Conservation (phyloP, 1,140 invertebrate species). For the Nasonia vitripennis region DNA sequence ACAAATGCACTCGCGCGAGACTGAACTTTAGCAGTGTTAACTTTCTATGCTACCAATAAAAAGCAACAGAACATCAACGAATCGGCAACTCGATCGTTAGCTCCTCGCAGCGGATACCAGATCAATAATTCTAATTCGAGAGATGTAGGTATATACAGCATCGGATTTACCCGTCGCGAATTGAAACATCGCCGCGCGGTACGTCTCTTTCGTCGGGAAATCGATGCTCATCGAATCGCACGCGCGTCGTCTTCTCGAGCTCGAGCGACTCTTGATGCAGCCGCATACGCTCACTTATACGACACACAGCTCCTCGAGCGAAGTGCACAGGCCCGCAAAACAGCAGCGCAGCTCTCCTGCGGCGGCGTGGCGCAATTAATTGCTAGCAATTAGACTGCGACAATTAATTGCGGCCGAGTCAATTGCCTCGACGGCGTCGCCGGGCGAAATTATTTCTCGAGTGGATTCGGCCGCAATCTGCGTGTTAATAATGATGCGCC, state of each 20-base stretch:
- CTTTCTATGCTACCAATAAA: not conserved
- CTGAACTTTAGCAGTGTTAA: not conserved
- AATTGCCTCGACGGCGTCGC: conserved; percentile 4
- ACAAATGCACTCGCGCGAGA: not conserved
- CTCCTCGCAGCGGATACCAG: too few species aligned
- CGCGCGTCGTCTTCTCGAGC: too few species aligned
- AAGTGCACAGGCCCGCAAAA: not conserved
- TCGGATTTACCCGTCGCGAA: too few species aligned
- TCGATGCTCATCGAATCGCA: too few species aligned
- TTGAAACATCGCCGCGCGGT: too few species aligned
- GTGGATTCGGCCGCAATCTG: conserved; percentile 38
- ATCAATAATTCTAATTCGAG: too few species aligned
- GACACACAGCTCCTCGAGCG: not conserved
- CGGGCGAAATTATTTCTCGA: conserved; percentile 49
- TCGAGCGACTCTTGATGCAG: too few species aligned
- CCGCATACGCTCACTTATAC: too few species aligned
- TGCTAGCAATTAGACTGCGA: conserved; percentile 34
- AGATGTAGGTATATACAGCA: too few species aligned
- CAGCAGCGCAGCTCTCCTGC: not conserved
- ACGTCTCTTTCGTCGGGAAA: too few species aligned
- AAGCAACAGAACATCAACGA: not conserved
- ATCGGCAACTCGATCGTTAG: too few species aligned
- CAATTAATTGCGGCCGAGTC: conserved; percentile 42
- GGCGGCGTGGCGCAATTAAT: conserved; percentile 37
- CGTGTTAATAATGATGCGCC: conserved; percentile 39